phyloP scores from a whole-genome alignment of 2,113 vertebrate species.

The Neolamprologus variostigma region DNA sequence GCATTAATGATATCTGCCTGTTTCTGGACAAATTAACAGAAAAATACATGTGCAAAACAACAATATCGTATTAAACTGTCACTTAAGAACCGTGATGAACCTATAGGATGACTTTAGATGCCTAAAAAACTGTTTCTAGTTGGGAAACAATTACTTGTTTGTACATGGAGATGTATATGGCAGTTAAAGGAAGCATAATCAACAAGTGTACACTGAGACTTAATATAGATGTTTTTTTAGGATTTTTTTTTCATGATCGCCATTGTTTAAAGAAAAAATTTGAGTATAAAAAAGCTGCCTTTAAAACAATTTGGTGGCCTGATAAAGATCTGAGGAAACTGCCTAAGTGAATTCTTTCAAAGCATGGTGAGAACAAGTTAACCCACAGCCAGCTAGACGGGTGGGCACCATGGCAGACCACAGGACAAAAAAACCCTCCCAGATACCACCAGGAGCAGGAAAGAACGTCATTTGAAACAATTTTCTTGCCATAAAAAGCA shows the following conservation, averaged over 20 bases:
- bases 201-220: not conserved
- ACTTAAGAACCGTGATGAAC: not conserved
- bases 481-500: not conserved
- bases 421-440: not conserved
- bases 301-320: not conserved
- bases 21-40: not conserved
- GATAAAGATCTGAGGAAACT: constrained; percentile 1
- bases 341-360: not conserved
- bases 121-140: not conserved
- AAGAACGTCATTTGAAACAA: not conserved
- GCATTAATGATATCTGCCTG: not conserved
- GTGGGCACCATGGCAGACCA: not conserved
- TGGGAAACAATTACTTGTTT: not conserved
- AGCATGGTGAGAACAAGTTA: not conserved
- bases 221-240: not conserved
- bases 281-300: not conserved
- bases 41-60: not conserved
- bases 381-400: not conserved
- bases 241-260: not conserved
- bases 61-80: not conserved
- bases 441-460: not conserved
- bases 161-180: not conserved
- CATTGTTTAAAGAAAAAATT: not conserved
- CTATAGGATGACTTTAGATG: not conserved
- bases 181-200: not conserved